phyloP scores from a whole-genome alignment of 2,888 invertebrate genomes.

The Pterostichus niger region DNA sequence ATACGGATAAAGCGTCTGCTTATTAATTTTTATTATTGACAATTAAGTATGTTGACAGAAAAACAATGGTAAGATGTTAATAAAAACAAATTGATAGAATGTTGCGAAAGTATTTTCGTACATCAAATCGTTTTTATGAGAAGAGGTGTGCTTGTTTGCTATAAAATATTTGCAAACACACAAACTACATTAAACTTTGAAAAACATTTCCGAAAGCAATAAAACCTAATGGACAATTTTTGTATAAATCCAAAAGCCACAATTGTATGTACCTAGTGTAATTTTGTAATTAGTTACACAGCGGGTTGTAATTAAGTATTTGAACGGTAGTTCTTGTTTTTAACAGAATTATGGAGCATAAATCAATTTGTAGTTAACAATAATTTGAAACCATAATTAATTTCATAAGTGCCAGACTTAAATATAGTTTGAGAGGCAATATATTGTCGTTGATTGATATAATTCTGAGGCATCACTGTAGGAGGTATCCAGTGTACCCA shows the following conservation, averaged over 20 bases:
- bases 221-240: neutral
- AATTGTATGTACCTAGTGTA: neutral
- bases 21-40: constrained; percentile 20
- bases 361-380: constrained; percentile 31
- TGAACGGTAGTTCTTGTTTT: neutral
- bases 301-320: neutral
- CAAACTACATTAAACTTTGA: constrained; percentile 10
- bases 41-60: constrained; percentile 6
- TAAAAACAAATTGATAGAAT: neutral
- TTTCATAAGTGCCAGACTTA: constrained; percentile 33
- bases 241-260: neutral
- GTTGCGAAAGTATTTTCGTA: constrained; percentile 19
- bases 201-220: constrained; percentile 10
- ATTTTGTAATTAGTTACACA: neutral
- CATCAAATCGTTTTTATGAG: constrained; percentile 9
- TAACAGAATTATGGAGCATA: neutral
- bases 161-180: constrained; percentile 17
- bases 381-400: constrained; percentile 44
- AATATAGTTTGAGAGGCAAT: constrained; percentile 48
- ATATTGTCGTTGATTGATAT: constrained; percentile 41
- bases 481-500: constrained; percentile 32
- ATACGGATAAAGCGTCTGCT: neutral
- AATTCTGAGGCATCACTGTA: constrained; percentile 30
- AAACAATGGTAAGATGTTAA: neutral
- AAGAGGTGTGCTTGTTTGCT: constrained; percentile 1